A percentile compares a stretch with the other conserved stretches of the same genome.
These are phyloP conservation scores for Heliothis peltigera DNA, from an alignment of 2,888 invertebrate genomes.

Conservation along the genomic window DNA sequence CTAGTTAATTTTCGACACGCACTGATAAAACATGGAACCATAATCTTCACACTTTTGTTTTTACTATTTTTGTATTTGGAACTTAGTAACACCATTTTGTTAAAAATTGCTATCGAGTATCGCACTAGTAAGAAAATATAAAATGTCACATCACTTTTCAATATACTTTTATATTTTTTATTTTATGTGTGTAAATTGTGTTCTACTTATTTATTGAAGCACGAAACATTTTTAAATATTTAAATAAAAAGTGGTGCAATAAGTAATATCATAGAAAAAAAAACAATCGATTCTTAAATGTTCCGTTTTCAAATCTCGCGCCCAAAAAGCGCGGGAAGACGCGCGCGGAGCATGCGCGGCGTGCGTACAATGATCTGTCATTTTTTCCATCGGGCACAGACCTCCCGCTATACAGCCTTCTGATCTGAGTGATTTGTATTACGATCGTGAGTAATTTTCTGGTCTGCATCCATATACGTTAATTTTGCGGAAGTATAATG, in stretches of 20 bases:
- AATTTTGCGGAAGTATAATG: constrained; percentile 64
- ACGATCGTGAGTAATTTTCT: constrained; percentile 73
- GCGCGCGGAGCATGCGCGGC: constrained; percentile 82
- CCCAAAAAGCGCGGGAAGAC: constrained; percentile 75
- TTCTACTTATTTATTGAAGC: neutral
- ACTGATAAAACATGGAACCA: constrained; percentile 66
- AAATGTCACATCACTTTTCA: neutral
- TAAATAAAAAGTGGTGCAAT: neutral
- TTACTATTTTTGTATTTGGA: constrained; percentile 16
- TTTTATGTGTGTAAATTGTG: neutral
- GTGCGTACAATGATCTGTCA: constrained; percentile 77
- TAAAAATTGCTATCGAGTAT: neutral
- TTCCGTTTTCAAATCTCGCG: constrained; percentile 69
- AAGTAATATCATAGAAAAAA: neutral
- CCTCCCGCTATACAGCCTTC: constrained; percentile 78
- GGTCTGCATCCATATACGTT: constrained; percentile 67
- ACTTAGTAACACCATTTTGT: constrained; percentile 26
- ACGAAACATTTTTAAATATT: neutral
- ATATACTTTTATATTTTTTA: neutral
- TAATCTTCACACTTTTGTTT: constrained; percentile 52
- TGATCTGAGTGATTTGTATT: constrained; percentile 64
- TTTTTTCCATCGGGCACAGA: constrained; percentile 71
- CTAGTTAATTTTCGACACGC: constrained; percentile 71
- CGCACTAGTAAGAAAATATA: neutral
- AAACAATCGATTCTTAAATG: constrained; percentile 2